Percentiles rank a stretch among this genome's conserved stretches.
Evolutionary conservation across 2,113 vertebrate genomes (phyloP).

Genomic region (Narcine bancroftii): DNA sequence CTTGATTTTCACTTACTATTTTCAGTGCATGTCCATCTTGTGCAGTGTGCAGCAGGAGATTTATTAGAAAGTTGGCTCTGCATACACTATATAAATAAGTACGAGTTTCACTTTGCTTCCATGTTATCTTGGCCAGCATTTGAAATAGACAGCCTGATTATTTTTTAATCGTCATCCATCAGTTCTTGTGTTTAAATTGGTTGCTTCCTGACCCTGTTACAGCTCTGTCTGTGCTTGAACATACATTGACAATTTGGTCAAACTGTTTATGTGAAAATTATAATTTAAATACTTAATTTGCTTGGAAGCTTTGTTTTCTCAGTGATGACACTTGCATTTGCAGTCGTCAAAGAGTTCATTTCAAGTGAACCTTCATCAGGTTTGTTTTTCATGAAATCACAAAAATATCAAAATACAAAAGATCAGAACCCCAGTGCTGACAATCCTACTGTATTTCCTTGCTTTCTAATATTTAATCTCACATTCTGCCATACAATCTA

Average conservation of each 20-base stretch:
- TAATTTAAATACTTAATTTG: too few relatives aligned
- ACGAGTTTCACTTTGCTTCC: neutral
- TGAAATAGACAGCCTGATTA: too few relatives aligned
- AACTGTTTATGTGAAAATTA: too few relatives aligned
- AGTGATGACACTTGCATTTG: neutral
- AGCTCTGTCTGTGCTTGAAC: too few relatives aligned
- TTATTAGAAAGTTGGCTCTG: neutral
- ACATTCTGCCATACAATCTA: neutral
- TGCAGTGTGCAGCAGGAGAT: neutral
- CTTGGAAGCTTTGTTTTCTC: too few relatives aligned
- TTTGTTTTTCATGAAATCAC: neutral
- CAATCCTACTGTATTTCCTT: neutral
- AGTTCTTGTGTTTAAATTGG: too few relatives aligned
- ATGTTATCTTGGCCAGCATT: too few relatives aligned
- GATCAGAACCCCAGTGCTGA: neutral
- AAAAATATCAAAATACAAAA: neutral
- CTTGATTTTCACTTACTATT: neutral
- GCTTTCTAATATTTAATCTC: neutral
- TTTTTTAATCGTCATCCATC: too few relatives aligned
- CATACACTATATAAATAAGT: neutral
- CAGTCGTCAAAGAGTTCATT: neutral
- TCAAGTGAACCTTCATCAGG: neutral
- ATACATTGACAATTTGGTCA: too few relatives aligned
- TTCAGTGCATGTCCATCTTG: neutral
- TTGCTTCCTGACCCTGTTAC: too few relatives aligned